A percentile compares a stretch with the other conserved stretches of the same genome.
phyloP scores from a whole-genome alignment of 2,113 vertebrate species.

The Gavialis gangeticus region DNA sequence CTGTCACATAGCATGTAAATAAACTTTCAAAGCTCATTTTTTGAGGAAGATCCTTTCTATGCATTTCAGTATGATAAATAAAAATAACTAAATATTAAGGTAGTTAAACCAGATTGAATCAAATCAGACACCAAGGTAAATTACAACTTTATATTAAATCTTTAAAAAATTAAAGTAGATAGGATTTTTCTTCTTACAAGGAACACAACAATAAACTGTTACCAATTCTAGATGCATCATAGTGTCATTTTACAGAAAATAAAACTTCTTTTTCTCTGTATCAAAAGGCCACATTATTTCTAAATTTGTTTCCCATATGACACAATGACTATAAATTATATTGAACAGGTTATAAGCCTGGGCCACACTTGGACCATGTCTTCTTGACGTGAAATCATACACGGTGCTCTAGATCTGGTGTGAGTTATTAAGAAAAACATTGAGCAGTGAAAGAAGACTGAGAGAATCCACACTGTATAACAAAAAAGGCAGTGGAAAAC shows the following conservation, averaged over 20 bases:
- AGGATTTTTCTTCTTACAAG: slow-evolving; percentile 28
- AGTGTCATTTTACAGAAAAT: not conserved
- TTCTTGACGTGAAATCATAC: not conserved
- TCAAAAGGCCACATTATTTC: not conserved
- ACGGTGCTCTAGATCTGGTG: not conserved
- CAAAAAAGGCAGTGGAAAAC: not conserved
- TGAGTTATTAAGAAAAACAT: not conserved
- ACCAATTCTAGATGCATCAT: not conserved
- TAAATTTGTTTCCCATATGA: not conserved
- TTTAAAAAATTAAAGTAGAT: not conserved
- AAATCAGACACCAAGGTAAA: slow-evolving; percentile 31
- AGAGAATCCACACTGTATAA: rapidly evolving
- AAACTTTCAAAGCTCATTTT: slow-evolving; percentile 72
- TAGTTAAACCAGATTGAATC: slow-evolving; percentile 63
- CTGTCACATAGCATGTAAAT: slow-evolving; percentile 70
- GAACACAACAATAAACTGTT: not conserved
- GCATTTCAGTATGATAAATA: slow-evolving; percentile 45
- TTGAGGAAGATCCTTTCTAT: slow-evolving; percentile 60
- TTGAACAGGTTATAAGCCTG: not conserved
- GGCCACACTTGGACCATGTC: not conserved
- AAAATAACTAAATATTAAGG: slow-evolving; percentile 72
- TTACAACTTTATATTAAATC: slow-evolving; percentile 43
- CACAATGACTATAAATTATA: not conserved
- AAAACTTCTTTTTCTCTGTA: not conserved
- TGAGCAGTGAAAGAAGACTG: rapidly evolving